Evolutionary conservation across 2,797 vertebrate species (phyloP).

Genomic region (Sebastes hubbsi): DNA sequence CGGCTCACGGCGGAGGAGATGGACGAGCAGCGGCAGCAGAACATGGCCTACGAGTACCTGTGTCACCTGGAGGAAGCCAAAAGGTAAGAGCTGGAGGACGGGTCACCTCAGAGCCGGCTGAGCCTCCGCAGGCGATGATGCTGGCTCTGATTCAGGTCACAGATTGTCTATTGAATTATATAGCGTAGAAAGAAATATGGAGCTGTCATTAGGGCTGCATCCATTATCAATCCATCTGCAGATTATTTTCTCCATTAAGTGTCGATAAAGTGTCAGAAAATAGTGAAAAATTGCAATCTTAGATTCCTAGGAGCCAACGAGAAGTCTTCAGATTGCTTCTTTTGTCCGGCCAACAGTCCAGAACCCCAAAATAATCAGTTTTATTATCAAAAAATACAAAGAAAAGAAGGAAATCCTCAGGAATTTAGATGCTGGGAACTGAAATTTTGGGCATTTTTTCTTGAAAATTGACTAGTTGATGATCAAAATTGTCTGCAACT

Average conservation of each 20-base stretch:
- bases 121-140: neutral
- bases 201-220: neutral
- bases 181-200: neutral
- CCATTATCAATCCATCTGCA: too few relatives aligned
- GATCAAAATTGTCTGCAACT: too few relatives aligned
- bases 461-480: too few relatives aligned
- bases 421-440: too few relatives aligned
- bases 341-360: neutral
- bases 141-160: neutral
- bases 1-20: constrained; percentile 99
- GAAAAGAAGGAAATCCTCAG: neutral
- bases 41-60: constrained; percentile 98
- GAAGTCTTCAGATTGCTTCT: too few relatives aligned
- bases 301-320: too few relatives aligned
- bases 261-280: too few relatives aligned
- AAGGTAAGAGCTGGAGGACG: constrained; percentile 78
- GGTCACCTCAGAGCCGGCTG: neutral
- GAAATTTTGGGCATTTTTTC: too few relatives aligned
- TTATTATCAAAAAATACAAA: neutral
- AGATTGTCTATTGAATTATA: neutral
- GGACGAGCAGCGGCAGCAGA: constrained; percentile 95
- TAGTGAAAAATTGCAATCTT: too few relatives aligned
- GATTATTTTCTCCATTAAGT: too few relatives aligned
- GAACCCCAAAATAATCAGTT: neutral
- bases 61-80: constrained; percentile 99